These are phyloP conservation scores for Nyleta sp. DNA, from an alignment of 2,888 invertebrate genomes.

Conservation along the genomic window DNA sequence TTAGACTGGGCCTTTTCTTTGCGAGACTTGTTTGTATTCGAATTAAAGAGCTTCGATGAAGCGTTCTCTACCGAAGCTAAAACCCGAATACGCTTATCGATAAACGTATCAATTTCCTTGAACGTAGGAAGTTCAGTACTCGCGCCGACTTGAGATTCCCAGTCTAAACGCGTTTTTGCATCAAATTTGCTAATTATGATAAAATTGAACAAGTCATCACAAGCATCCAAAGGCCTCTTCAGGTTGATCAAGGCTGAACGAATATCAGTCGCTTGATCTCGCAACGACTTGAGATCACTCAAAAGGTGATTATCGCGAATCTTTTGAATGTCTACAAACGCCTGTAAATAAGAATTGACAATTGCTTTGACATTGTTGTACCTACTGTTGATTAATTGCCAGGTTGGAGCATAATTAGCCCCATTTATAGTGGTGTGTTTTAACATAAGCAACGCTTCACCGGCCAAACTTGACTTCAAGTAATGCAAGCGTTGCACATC, in stretches of 20 bases:
- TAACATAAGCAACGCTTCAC: not conserved
- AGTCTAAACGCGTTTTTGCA: not conserved
- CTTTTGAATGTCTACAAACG: not conserved
- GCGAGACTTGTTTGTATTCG: too few relatives aligned
- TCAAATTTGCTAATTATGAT: constrained; percentile 1
- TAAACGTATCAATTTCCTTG: not conserved
- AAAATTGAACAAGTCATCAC: constrained; percentile 10
- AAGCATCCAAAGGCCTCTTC: too few relatives aligned
- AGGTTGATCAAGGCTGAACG: not conserved
- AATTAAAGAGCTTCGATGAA: too few relatives aligned
- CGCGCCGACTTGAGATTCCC: not conserved
- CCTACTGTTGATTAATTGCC: not conserved
- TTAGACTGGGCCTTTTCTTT: too few relatives aligned
- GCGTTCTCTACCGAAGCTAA: not conserved
- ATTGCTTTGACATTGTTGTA: not conserved
- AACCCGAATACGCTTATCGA: not conserved
- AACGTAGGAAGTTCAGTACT: not conserved
- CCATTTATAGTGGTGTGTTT: not conserved
- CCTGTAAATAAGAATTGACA: constrained; percentile 4
- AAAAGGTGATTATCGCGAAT: not conserved
- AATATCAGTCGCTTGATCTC: not conserved
- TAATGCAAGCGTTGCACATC: constrained; percentile 15
- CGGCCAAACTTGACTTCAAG: constrained; percentile 7
- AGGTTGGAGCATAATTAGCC: constrained; percentile 13
- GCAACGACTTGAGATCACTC: not conserved